Conservation (phyloP, 2,888 invertebrate genomes). For the Microplitis manilae region DNA sequence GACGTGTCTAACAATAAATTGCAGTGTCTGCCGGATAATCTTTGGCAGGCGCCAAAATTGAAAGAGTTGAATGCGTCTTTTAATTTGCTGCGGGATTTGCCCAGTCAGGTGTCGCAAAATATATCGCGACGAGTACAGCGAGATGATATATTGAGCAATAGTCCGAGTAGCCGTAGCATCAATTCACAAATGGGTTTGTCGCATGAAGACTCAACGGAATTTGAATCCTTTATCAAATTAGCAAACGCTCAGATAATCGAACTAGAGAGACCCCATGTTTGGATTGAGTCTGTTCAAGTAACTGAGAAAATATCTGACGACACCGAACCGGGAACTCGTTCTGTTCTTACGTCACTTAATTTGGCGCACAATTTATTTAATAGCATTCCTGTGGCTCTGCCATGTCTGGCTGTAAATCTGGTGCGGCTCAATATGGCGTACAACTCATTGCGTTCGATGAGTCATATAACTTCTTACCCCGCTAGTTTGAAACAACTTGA, state of each 20-base stretch:
- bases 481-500: constrained; percentile 91
- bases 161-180: constrained; percentile 62
- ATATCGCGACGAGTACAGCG: constrained; percentile 59
- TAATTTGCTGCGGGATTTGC: constrained; percentile 87
- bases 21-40: constrained; percentile 83
- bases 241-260: constrained; percentile 73
- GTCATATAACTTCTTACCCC: constrained; percentile 88
- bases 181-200: constrained; percentile 60
- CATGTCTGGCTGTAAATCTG: constrained; percentile 91
- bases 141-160: constrained; percentile 57
- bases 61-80: constrained; percentile 91
- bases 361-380: constrained; percentile 93
- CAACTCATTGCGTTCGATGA: constrained; percentile 79
- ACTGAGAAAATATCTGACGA: constrained; percentile 78
- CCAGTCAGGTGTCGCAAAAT: constrained; percentile 70
- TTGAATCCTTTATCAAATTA: constrained; percentile 69
- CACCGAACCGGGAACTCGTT: constrained; percentile 75
- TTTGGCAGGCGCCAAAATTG: constrained; percentile 91
- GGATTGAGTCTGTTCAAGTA: constrained; percentile 80
- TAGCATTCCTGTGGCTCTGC: constrained; percentile 88
- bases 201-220: constrained; percentile 66
- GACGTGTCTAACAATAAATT: constrained; percentile 97
- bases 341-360: constrained; percentile 84
- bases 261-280: constrained; percentile 84
- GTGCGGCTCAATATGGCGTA: constrained; percentile 92